These are phyloP conservation scores for Ochropleura plecta DNA, from an alignment of 2,888 invertebrate genomes.

Conservation along the genomic window DNA sequence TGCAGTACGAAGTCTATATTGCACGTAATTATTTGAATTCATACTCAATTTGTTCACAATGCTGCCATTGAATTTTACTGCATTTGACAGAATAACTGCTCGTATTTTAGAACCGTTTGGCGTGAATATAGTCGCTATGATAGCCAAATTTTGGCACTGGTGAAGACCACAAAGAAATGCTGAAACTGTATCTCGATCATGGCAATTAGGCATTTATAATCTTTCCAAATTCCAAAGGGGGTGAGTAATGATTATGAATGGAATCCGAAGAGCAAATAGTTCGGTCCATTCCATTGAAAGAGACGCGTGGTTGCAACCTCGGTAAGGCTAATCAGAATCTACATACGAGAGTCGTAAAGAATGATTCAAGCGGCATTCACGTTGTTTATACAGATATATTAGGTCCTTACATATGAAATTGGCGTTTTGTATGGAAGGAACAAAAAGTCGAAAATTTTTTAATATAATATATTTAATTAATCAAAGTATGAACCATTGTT, in stretches of 20 bases:
- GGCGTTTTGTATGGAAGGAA: too few species aligned
- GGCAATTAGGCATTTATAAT: neutral
- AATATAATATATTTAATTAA: too few species aligned
- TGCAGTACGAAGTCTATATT: constrained; percentile 35
- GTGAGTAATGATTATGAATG: neutral
- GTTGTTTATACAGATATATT: neutral
- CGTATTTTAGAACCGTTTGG: neutral
- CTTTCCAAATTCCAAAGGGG: neutral
- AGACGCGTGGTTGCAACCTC: constrained; percentile 34
- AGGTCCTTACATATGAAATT: too few species aligned
- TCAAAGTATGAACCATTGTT: too few species aligned
- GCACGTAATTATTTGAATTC: constrained; percentile 39
- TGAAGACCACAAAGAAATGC: neutral
- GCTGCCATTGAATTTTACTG: constrained; percentile 16
- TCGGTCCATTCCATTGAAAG: constrained; percentile 30
- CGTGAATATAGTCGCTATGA: neutral
- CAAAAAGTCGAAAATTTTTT: too few species aligned
- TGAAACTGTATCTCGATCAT: neutral
- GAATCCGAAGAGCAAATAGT: neutral
- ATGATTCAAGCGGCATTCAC: constrained; percentile 44
- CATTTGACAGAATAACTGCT: neutral
- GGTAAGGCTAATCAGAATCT: constrained; percentile 41
- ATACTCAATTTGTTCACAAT: constrained; percentile 16
- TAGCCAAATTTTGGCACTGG: neutral
- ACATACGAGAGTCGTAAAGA: constrained; percentile 6